Base-by-base conservation (phyloP, 2,888 invertebrate genomes). In the Plusia festucae region DNA sequence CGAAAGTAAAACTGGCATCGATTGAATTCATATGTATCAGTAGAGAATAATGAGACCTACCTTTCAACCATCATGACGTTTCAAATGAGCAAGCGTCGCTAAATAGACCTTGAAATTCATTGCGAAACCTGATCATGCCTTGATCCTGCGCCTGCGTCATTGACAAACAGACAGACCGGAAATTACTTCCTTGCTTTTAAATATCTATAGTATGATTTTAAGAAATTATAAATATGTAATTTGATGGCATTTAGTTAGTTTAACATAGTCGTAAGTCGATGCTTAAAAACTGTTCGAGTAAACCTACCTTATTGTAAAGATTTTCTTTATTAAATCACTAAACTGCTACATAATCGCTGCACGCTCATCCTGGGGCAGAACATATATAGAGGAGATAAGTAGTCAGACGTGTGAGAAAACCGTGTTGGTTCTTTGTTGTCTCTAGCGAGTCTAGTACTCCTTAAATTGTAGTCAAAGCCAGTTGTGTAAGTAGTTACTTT, bases 281-380 rank as follows among this genome's bases (percentile, higher is more conserved):
- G 79, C 81, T 78, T 79, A 78, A 75, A 81, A 81, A 78, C 68
- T 73, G 71, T 67, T 46, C 32, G 58, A 24, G 22, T 8, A 49
- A 51, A 8, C 11, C 30, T 40, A 40, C n/a, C n/a, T 3, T 15
- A 40, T 40, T 40, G 40, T 6, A 40, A n/a, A n/a, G n/a, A 40
- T 40, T 13, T 13, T 40, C 1, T 40, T 7, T 27, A 15, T 4
- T 34, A 4, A 4, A 32, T 5, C 3, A 2, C 34, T 34, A 15
- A 34, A 34, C 15, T 3, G 3, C 15, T 34, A 34, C 34, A 32
- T 15, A 34, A 13, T 34, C 13, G 13, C 34, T 13, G 13, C 15
- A 15, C 13, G 13, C 32, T 3, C 1, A 11, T 32, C 13, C 13
- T 13, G 32, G 1, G 2, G 8, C 13, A 32, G n/a, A n/a, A n/a